Percentiles rank a stretch among this genome's conserved stretches.
Conservation (phyloP, 2,888 invertebrate genomes). For the Leptothorax acervorum region DNA sequence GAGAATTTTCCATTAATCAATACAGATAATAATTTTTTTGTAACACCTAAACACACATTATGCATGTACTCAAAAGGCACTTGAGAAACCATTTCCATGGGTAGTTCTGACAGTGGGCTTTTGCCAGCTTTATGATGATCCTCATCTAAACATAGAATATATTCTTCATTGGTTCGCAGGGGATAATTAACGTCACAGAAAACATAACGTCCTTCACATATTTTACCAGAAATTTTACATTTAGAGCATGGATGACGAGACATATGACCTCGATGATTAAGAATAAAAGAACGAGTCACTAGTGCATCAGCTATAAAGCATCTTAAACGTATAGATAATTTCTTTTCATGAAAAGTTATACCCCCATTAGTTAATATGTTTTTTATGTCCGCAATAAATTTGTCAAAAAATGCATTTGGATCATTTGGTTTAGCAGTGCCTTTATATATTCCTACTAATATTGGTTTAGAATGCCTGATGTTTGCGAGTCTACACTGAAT, state of each 20-base stretch:
- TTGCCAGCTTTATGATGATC: no score
- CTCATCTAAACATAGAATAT: no score
- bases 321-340: not conserved
- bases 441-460: conserved; percentile 11
- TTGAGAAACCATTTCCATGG: no score
- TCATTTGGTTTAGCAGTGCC: not conserved
- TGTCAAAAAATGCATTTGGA: not conserved
- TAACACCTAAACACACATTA: no score
- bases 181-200: not conserved
- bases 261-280: not conserved
- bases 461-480: not conserved
- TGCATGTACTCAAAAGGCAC: no score
- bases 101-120: no score
- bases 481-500: conserved; percentile 1
- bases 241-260: not conserved
- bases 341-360: not conserved
- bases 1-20: no score
- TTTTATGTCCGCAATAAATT: not conserved
- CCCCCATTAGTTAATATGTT: not conserved
- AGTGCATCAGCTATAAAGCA: conserved; percentile 8
- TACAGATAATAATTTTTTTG: no score
- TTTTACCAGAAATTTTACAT: conserved; percentile 6
- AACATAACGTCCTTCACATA: not conserved
- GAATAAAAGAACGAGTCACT: not conserved
- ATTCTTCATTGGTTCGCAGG: no score